Conservation (phyloP, 2,888 invertebrate species). For the Ditula angustiorana region DNA sequence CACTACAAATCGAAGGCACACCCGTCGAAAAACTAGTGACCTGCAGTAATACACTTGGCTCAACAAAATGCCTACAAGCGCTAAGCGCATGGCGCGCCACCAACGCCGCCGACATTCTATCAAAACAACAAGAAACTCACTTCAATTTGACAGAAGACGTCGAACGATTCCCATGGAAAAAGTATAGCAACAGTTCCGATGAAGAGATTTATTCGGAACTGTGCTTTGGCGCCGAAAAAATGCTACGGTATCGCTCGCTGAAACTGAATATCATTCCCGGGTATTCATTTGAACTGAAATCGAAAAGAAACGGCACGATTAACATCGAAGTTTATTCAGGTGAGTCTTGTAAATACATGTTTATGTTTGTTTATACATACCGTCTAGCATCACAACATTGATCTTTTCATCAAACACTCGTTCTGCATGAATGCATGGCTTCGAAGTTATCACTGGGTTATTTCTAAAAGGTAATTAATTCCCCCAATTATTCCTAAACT, state of each 20-base stretch:
- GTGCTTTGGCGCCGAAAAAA: constrained; percentile 75
- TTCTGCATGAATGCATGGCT: not conserved
- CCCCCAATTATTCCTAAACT: not conserved
- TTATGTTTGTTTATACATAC: no score
- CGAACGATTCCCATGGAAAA: constrained; percentile 73
- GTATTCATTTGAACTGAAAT: constrained; percentile 77
- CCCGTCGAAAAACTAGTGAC: constrained; percentile 52
- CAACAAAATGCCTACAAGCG: constrained; percentile 84
- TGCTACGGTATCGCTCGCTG: constrained; percentile 80
- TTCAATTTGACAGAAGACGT: constrained; percentile 61
- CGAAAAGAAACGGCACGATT: constrained; percentile 80
- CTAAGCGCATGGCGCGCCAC: constrained; percentile 82
- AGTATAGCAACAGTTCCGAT: constrained; percentile 71
- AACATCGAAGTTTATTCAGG: constrained; percentile 80
- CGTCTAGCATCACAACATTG: no score
- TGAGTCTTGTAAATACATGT: no score
- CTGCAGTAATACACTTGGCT: constrained; percentile 68
- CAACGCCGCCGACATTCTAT: constrained; percentile 55
- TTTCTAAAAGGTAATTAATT: not conserved
- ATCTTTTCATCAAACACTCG: no score
- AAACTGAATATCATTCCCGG: constrained; percentile 81
- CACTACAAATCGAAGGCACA: constrained; percentile 50
- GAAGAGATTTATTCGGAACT: constrained; percentile 80
- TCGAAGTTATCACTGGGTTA: not conserved
- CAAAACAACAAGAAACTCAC: constrained; percentile 42